phyloP scores from a whole-genome alignment of 2,888 invertebrate species.

The Augiades crinisus region DNA sequence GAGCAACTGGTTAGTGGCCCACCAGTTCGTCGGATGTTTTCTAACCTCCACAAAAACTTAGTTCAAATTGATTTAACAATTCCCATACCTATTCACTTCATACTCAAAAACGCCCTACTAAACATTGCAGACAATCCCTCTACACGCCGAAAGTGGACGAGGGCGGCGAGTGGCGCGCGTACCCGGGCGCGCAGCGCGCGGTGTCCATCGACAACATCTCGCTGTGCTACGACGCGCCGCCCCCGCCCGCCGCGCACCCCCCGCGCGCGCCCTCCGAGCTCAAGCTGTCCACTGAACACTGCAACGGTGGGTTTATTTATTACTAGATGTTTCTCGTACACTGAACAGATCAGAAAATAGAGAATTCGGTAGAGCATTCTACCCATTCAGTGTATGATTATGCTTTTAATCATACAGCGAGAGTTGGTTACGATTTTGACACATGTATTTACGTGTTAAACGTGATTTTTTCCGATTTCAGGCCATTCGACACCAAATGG shows the following conservation, averaged over 20 bases:
- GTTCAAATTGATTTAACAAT: too few species aligned
- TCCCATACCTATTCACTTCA: too few species aligned
- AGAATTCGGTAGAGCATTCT: too few species aligned
- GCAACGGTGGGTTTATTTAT: conserved; percentile 57
- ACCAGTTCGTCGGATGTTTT: too few species aligned
- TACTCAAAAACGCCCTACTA: too few species aligned
- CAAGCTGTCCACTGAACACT: conserved; percentile 59
- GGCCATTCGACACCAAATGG: conserved; percentile 64
- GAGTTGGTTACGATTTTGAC: too few species aligned
- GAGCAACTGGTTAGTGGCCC: too few species aligned
- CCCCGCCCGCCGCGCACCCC: conserved; percentile 48
- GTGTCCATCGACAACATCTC: conserved; percentile 85
- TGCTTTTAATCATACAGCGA: too few species aligned
- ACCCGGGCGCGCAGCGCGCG: conserved; percentile 73
- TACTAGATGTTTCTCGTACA: too few species aligned
- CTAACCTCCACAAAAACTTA: too few species aligned
- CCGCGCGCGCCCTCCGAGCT: conserved; percentile 67
- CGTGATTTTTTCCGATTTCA: conserved; percentile 36
- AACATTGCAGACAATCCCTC: conserved; percentile 83
- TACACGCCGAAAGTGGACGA: conserved; percentile 87
- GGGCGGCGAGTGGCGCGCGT: conserved; percentile 66
- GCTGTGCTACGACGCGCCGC: conserved; percentile 63
- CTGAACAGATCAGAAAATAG: not conserved
- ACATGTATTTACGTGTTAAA: not conserved
- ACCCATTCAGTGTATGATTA: too few species aligned